phyloP scores from a whole-genome alignment of 1,140 invertebrate genomes.

The Drosophila tropicalis region DNA sequence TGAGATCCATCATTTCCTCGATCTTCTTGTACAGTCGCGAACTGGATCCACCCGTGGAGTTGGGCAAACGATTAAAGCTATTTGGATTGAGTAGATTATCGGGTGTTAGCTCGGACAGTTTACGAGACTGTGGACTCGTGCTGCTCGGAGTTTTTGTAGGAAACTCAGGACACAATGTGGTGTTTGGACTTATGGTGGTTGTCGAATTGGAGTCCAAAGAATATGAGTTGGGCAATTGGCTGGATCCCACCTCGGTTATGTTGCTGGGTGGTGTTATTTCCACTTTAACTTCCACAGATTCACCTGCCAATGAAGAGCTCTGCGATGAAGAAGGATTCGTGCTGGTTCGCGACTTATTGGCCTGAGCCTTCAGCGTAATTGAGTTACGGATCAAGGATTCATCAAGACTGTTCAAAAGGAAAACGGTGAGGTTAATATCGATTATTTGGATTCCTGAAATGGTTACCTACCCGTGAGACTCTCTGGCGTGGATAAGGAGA shows the following conservation, averaged over 20 bases:
- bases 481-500: conserved; percentile 39
- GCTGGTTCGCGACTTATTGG: conserved; percentile 78
- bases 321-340: conserved; percentile 82
- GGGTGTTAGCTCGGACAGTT: conserved; percentile 73
- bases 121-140: conserved; percentile 71
- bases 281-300: conserved; percentile 81
- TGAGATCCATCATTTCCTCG: conserved; percentile 86
- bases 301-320: conserved; percentile 79
- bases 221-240: conserved; percentile 75
- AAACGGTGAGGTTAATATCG: neutral
- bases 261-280: conserved; percentile 81
- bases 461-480: conserved; percentile 78
- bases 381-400: conserved; percentile 84
- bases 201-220: conserved; percentile 81
- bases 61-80: conserved; percentile 79
- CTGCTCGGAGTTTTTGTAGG: conserved; percentile 69
- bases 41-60: conserved; percentile 72
- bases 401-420: conserved; percentile 84
- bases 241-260: conserved; percentile 56
- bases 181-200: conserved; percentile 77
- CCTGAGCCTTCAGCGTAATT: conserved; percentile 72
- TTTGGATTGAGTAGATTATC: conserved; percentile 77
- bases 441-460: neutral
- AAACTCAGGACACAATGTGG: conserved; percentile 75
- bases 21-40: conserved; percentile 81